phyloP scores from a whole-genome alignment of 2,797 vertebrate species.

The Pseudocheirus occidentalis region DNA sequence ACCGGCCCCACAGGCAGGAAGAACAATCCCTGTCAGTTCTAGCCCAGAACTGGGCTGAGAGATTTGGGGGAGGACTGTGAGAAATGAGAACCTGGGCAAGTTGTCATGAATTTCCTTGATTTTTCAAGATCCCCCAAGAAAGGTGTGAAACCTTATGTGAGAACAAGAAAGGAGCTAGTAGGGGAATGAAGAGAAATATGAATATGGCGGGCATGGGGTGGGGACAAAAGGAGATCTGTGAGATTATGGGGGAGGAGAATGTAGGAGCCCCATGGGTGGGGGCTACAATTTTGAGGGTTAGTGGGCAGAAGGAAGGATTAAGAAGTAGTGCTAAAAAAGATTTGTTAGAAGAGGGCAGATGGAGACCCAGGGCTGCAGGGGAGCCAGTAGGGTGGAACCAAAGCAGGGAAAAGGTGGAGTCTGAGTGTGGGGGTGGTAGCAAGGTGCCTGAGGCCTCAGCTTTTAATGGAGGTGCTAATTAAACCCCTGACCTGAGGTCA shows the following conservation, averaged over 20 bases:
- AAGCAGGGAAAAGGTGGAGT: constrained; percentile 11
- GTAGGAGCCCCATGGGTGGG: background rate
- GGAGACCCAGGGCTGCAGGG: background rate
- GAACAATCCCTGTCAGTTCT: constrained; percentile 42
- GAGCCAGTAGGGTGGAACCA: background rate
- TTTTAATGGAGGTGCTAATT: constrained; percentile 66
- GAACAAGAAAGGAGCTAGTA: background rate
- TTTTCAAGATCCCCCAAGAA: background rate
- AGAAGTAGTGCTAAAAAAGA: background rate
- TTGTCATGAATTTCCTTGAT: background rate
- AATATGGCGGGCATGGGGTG: background rate
- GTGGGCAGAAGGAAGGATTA: background rate
- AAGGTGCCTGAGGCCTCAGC: constrained; percentile 51
- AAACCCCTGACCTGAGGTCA: constrained; percentile 68
- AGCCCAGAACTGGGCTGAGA: background rate
- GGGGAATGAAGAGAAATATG: background rate
- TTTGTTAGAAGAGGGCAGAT: background rate
- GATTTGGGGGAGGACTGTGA: background rate
- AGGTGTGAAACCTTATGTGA: constrained; percentile 5
- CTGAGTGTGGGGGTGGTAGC: constrained; percentile 43
- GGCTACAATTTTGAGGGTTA: background rate
- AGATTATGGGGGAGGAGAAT: background rate
- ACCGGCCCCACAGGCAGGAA: constrained; percentile 59
- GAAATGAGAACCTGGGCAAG: background rate
- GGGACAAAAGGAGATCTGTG: background rate